Evolutionary conservation across 2,113 vertebrate species (phyloP).

Genomic region (Embiotoca jacksoni): DNA sequence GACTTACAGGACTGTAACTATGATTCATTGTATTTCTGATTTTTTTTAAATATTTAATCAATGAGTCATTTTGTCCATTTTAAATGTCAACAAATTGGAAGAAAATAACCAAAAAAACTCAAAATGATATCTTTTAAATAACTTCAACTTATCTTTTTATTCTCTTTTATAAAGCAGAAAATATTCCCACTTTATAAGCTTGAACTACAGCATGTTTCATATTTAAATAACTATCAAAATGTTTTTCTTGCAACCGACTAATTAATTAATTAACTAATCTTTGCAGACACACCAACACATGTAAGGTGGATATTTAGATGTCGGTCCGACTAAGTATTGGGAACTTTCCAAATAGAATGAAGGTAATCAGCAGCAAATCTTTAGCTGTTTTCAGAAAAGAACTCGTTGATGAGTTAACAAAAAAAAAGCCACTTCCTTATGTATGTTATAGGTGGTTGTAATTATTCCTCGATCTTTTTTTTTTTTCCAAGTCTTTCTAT

Average conservation of each 20-base stretch:
- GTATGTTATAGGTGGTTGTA: not conserved
- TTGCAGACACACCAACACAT: not conserved
- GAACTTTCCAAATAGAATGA: no score
- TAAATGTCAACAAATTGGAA: not conserved
- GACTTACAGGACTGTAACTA: not conserved
- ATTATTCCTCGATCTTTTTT: not conserved
- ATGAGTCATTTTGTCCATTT: not conserved
- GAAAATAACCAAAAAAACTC: not conserved
- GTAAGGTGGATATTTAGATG: not conserved
- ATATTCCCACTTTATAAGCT: no score
- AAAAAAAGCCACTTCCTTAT: no score
- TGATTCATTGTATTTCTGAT: not conserved
- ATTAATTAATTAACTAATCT: not conserved
- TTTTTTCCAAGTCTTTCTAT: fast-evolving
- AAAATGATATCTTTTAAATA: not conserved
- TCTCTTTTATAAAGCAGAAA: no score
- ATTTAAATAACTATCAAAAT: not conserved
- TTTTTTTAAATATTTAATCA: not conserved
- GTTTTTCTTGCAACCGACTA: not conserved
- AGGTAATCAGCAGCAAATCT: no score
- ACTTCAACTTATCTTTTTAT: no score
- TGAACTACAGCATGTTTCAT: no score
- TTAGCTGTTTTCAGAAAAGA: no score
- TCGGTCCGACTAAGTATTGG: no score
- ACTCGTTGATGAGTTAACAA: no score